Evolutionary conservation across 2,797 vertebrate genomes (phyloP), one percentile per base, ranked within the genome.

Genomic region (Anniella stebbinsi): DNA sequence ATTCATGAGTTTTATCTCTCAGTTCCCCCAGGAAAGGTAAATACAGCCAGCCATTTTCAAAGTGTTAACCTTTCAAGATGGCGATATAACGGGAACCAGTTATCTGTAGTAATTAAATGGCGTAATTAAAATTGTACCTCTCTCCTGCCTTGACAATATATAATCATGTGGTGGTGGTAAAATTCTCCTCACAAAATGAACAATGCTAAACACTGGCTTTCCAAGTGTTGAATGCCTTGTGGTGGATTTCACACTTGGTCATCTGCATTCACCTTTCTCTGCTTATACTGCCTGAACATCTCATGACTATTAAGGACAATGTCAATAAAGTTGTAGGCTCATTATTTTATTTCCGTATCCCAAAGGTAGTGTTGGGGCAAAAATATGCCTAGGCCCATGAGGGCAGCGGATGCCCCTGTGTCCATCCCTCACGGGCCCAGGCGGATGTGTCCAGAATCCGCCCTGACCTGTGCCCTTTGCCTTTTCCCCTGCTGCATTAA

Each of bases 41-140:
- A 85, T 8, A 28, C 30, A 73, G 0, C 1, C 0, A 70, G 88
- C 80, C 4, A 66, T 90, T 92, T 87, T 88, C 48, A 69, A 66
- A 77, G 30, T 57, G 80, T 57, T 18, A 60, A 76, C 54, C 54
- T 51, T 69, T 30, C 76, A 0, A 57, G 15, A 57, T 6, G 89
- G 2, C 4, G 33, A 85, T 57, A 38, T 18, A 72, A 28, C 8
- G 81, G 76, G 9, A 73, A 36, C 84, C 0, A 70, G 41, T 41
- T 69, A 87, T 87, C 18, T 89, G 48, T 66, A 72, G 41, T n/a
- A 86, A 36, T 21, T 88, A 13, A 60, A 80, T 85, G 87, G 38
- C 2, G 17, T 67, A 83, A 4, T 25, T 89, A 88, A 3, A 45
- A 38, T 69, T 25, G 88, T 89, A 48, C 60, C 5, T 72, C 10